Conservation (phyloP, 2,797 vertebrate species). For the Spinus pinus region DNA sequence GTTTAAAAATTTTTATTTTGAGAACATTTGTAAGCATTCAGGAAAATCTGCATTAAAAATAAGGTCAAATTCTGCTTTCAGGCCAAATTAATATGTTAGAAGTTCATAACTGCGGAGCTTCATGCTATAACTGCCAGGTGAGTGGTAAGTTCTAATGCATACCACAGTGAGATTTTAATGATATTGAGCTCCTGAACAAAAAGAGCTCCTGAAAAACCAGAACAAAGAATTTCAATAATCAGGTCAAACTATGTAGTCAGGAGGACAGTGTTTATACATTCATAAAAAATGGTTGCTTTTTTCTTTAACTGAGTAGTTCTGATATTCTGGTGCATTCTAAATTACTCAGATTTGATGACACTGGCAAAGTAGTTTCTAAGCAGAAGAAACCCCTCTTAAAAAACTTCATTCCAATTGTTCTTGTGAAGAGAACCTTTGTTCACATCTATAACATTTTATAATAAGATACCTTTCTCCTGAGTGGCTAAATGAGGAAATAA, state of each 20-base stretch:
- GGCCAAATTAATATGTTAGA: background rate
- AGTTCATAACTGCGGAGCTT: background rate
- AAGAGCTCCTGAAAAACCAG: background rate
- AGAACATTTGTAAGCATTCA: background rate
- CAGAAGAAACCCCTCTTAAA: background rate
- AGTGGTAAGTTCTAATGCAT: background rate
- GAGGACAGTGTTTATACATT: background rate
- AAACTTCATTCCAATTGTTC: background rate
- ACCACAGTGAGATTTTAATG: background rate
- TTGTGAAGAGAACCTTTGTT: background rate
- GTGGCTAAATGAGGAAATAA: background rate
- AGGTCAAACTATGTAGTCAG: background rate
- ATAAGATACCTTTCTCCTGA: background rate
- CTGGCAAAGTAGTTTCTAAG: background rate
- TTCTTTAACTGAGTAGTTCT: background rate
- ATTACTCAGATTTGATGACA: background rate
- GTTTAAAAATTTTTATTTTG: background rate
- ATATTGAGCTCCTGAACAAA: background rate
- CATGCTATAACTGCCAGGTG: background rate
- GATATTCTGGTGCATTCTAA: background rate
- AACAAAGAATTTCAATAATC: background rate
- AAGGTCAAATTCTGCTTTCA: background rate
- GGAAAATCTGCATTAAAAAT: background rate
- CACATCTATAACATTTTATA: background rate
- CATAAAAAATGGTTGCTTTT: fast-evolving